Evolutionary conservation across 1,140 invertebrate species (phyloP), one percentile per base, ranked within the genome.

Genomic region (Lepidostoma basale): DNA sequence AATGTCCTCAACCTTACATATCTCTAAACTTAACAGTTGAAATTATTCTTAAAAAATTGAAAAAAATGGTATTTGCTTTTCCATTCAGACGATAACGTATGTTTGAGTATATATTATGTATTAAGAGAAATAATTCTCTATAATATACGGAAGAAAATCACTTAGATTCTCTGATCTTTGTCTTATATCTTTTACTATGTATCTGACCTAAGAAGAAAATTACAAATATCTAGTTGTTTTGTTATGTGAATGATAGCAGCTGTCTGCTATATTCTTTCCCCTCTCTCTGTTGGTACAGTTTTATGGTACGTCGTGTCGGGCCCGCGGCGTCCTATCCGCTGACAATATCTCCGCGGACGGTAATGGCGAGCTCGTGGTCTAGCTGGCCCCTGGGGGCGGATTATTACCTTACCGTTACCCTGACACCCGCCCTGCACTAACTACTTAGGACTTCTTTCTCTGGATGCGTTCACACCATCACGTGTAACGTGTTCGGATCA

Each of bases 331-430:
- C 64, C 56, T 40, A 56, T 44, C 45, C 36, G 67, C 56, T 59
- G 66, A 64, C 54, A 65, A 65, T 66, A 68, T 66, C 64, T 68
- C 52, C 64, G 68, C 40, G 69, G 62, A 6, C 44, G 67, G 56
- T 72, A 72, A 72, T 72, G 42, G 70, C 56, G 33, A 47, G 56
- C 62, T 68, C 70, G 70, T 72, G 70, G 68, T 54, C 67, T 54
- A 47, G 62, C 65, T 52, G 47, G 62, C 65, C 70, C 67, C 26
- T 39, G 30, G n/a, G 59, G 62, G 70, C 70, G 56, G 67, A 69
- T 54, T 72, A 54, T 68, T 69, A 62, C 22, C 52, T 68, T 72
- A 72, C 70, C 70, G 70, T 72, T 72, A 40, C 40, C 62, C 36
- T 66, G 5, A 36, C 64, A 16, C 9, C 14, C 18, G 45, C 8